Percentiles rank a stretch among this genome's conserved stretches.
Evolutionary conservation across 1,140 invertebrate species (phyloP).

Genomic region (Adoxophyes honmai): DNA sequence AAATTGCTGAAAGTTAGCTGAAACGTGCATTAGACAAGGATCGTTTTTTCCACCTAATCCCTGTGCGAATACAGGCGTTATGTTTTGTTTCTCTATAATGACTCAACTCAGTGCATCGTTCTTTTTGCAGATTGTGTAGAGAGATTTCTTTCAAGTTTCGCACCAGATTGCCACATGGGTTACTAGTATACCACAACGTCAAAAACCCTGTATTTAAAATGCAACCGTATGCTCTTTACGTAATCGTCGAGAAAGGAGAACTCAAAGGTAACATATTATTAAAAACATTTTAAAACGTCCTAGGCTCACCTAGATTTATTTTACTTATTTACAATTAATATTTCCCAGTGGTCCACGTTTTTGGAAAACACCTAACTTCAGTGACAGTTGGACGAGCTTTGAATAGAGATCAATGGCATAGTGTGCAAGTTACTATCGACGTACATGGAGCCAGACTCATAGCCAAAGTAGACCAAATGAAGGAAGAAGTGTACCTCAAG

Average conservation of each 20-base stretch:
- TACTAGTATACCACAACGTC: conserved; percentile 92
- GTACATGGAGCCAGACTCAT: conserved; percentile 88
- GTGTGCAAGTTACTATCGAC: conserved; percentile 88
- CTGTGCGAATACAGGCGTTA: too few species aligned
- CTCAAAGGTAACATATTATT: conserved; percentile 78
- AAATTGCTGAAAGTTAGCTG: too few species aligned
- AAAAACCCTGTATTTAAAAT: conserved; percentile 88
- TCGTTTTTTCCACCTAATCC: too few species aligned
- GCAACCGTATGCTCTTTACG: conserved; percentile 90
- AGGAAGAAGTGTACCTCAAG: conserved; percentile 87
- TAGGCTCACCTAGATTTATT: too few species aligned
- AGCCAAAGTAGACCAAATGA: conserved; percentile 89
- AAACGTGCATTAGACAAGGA: too few species aligned
- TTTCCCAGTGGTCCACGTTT: conserved; percentile 88
- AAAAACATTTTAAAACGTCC: conserved; percentile 9
- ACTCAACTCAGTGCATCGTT: too few species aligned
- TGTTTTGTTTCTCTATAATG: too few species aligned
- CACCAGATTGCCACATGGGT: conserved; percentile 89
- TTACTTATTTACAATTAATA: background rate
- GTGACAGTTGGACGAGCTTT: conserved; percentile 92
- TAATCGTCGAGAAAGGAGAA: conserved; percentile 93
- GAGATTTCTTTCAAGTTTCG: conserved; percentile 93
- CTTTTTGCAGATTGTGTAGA: conserved; percentile 84
- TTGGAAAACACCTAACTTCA: conserved; percentile 90
- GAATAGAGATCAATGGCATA: conserved; percentile 93